These are phyloP conservation scores for Pinna nobilis DNA, from an alignment of 1,140 invertebrate genomes.

Conservation along the genomic window DNA sequence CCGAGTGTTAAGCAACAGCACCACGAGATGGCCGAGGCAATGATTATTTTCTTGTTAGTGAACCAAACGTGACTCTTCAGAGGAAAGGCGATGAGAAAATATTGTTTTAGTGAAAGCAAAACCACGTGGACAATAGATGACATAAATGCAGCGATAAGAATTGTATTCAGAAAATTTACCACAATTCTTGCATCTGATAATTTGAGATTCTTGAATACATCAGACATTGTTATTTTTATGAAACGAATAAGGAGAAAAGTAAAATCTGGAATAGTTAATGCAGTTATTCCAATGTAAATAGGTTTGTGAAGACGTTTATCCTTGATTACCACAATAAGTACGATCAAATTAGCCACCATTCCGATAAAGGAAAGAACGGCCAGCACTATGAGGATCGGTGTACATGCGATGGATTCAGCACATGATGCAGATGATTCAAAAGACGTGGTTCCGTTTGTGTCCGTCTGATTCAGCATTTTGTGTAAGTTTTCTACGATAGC, in stretches of 20 bases:
- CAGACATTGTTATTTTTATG: background rate
- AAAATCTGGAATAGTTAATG: constrained; percentile 5
- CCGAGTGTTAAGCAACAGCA: background rate
- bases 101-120: constrained; percentile 1
- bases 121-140: constrained; percentile 4
- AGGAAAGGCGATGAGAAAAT: constrained; percentile 7
- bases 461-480: too few species aligned
- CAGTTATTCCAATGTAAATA: background rate
- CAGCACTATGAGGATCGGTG: too few species aligned
- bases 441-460: too few species aligned
- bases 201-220: too few species aligned
- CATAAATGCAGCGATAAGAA: background rate
- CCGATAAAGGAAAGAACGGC: too few species aligned
- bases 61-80: background rate
- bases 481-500: too few species aligned
- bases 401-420: too few species aligned
- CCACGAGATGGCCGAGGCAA: background rate
- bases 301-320: constrained; percentile 1
- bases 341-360: background rate
- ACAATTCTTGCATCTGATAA: background rate
- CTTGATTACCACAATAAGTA: background rate
- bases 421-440: too few species aligned
- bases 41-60: background rate
- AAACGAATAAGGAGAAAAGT: background rate
- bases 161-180: background rate